These are phyloP conservation scores for Psettodes erumei DNA, from an alignment of 2,113 vertebrate genomes.

Conservation along the genomic window DNA sequence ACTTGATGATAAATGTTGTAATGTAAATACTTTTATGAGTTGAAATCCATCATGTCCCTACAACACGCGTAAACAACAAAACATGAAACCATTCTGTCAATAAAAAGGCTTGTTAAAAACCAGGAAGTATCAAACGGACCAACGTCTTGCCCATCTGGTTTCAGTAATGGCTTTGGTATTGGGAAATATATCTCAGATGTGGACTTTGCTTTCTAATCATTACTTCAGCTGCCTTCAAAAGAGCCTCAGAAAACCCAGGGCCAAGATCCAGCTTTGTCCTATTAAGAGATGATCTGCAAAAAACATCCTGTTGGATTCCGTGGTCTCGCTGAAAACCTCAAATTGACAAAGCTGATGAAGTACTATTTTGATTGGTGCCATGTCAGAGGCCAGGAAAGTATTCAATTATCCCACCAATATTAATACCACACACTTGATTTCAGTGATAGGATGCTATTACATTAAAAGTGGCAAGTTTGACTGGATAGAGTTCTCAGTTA, in stretches of 20 bases:
- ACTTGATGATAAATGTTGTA: conserved; percentile 16
- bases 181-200: conserved; percentile 81
- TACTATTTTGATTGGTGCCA: conserved; percentile 36
- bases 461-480: neutral
- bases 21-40: conserved; percentile 34
- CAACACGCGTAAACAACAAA: conserved; percentile 60
- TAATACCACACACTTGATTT: conserved; percentile 21
- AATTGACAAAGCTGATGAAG: conserved; percentile 49
- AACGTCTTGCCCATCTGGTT: conserved; percentile 75
- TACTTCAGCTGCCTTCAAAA: conserved; percentile 74
- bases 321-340: conserved; percentile 30
- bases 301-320: conserved; percentile 52
- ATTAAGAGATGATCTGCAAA: conserved; percentile 66
- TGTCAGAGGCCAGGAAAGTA: conserved; percentile 7
- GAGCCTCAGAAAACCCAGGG: conserved; percentile 38
- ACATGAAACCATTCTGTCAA: conserved; percentile 60
- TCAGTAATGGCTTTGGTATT: conserved; percentile 69
- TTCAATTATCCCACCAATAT: conserved; percentile 13
- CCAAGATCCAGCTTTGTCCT: conserved; percentile 63
- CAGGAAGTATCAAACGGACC: conserved; percentile 66
- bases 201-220: conserved; percentile 73
- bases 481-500: neutral
- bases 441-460: neutral
- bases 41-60: conserved; percentile 52
- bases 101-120: conserved; percentile 72